A percentile compares a stretch with the other conserved stretches of the same genome.
Conservation (phyloP, 2,797 vertebrate species). For the Brachyrhaphis roseni region DNA sequence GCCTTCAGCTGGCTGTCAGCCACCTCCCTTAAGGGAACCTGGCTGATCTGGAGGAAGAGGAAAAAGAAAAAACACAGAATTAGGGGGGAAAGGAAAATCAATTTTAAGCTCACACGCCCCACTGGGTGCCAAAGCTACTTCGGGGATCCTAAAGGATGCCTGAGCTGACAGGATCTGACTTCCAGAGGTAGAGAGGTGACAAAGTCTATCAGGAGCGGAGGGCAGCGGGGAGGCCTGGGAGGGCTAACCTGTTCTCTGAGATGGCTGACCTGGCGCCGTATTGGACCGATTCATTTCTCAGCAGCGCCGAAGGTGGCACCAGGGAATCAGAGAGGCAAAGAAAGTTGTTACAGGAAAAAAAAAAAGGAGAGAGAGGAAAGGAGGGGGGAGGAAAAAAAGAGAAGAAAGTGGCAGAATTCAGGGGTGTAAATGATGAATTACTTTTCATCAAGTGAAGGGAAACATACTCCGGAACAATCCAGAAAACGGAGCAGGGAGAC, state of each 20-base stretch:
- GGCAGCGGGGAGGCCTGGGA: conserved; percentile 75
- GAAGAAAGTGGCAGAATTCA: conserved; percentile 95
- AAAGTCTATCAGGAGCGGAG: conserved; percentile 92
- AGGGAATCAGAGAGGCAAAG: conserved; percentile 76
- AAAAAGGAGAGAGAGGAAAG: conserved; percentile 13
- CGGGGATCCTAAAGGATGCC: conserved; percentile 92
- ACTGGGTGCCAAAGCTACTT: conserved; percentile 95
- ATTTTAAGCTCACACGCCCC: conserved; percentile 97
- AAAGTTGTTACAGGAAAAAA: conserved; percentile 72
- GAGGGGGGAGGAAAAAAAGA: neutral
- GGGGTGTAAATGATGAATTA: conserved; percentile 99
- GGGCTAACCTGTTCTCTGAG: conserved; percentile 90
- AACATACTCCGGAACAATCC: conserved; percentile 99
- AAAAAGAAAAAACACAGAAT: conserved; percentile 37
- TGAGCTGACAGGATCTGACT: conserved; percentile 95
- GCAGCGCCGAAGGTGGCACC: conserved; percentile 79
- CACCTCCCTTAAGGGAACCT: conserved; percentile 91
- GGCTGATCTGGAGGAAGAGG: conserved; percentile 85
- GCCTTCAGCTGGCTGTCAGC: conserved; percentile 87
- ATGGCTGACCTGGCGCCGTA: conserved; percentile 84
- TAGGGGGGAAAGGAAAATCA: conserved; percentile 79
- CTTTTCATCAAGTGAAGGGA: conserved; percentile 92
- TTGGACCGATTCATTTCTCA: conserved; percentile 97
- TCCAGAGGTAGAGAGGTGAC: conserved; percentile 98
- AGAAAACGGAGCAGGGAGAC: conserved; percentile 96